Evolutionary conservation across 1,140 invertebrate species (phyloP).

Genomic region (Bombus soroeensis): DNA sequence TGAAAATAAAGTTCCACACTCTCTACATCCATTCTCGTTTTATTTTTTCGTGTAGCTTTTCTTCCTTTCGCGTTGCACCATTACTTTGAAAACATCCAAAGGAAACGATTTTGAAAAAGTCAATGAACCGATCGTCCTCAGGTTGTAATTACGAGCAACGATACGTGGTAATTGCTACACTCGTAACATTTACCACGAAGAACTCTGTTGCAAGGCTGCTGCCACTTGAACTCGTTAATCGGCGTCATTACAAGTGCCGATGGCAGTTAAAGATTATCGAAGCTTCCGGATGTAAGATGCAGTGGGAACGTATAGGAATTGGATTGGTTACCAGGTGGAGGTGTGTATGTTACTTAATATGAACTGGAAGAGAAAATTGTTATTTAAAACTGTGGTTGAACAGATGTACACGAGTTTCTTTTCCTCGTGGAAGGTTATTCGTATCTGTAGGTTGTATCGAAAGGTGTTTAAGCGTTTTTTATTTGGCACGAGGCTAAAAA

Average conservation of each 20-base stretch:
- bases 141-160: slow-evolving; percentile 25
- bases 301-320: neutral
- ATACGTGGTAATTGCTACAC: slow-evolving; percentile 25
- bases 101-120: neutral
- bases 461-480: too few relatives aligned
- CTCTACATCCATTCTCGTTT: neutral
- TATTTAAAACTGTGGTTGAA: neutral
- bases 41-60: neutral
- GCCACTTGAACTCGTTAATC: slow-evolving; percentile 34
- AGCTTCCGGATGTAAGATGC: slow-evolving; percentile 24
- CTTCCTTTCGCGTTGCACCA: neutral
- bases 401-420: neutral
- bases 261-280: slow-evolving; percentile 37
- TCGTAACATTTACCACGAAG: slow-evolving; percentile 30
- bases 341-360: neutral
- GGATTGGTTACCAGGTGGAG: neutral
- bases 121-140: neutral
- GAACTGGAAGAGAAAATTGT: neutral
- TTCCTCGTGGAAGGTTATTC: neutral
- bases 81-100: neutral
- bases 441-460: too few relatives aligned
- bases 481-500: too few relatives aligned
- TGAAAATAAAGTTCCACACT: neutral
- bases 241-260: slow-evolving; percentile 37
- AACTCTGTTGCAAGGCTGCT: neutral